These are phyloP conservation scores for Stramonita haemastoma DNA, from an alignment of 2,888 invertebrate species.

Conservation along the genomic window DNA sequence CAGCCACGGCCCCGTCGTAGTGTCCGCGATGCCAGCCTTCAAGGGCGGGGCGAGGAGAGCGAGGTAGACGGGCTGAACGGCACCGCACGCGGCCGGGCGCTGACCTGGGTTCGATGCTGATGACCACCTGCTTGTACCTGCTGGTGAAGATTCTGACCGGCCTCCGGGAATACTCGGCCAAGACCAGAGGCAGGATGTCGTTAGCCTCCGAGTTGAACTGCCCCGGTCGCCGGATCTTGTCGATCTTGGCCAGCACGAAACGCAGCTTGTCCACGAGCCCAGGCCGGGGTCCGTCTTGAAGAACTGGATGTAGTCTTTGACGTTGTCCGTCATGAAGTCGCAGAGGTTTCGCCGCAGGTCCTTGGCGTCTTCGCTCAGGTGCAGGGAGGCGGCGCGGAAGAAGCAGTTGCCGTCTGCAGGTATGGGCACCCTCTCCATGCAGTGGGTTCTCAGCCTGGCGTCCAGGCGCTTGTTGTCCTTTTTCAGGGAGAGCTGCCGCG, in stretches of 20 bases:
- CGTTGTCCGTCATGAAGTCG: not conserved
- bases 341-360: constrained; percentile 3
- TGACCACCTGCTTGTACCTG: not conserved
- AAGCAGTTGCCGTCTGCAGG: constrained; percentile 9
- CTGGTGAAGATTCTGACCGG: not conserved
- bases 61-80: not conserved
- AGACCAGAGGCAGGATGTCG: constrained; percentile 2
- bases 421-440: not conserved
- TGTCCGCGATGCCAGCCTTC: not conserved
- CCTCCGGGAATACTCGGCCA: not conserved
- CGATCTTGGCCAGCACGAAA: not conserved
- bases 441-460: not conserved
- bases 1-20: not conserved
- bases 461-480: not conserved
- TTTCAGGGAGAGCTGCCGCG: not conserved
- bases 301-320: not conserved
- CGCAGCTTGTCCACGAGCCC: not conserved
- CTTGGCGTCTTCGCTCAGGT: not conserved
- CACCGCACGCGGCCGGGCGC: not conserved
- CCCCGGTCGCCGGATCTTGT: not conserved
- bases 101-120: not conserved
- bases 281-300: not conserved
- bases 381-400: not conserved
- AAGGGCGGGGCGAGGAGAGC: not conserved
- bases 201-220: not conserved